phyloP scores from a whole-genome alignment of 2,797 vertebrate genomes.

The Myiotriccus ornatus region DNA sequence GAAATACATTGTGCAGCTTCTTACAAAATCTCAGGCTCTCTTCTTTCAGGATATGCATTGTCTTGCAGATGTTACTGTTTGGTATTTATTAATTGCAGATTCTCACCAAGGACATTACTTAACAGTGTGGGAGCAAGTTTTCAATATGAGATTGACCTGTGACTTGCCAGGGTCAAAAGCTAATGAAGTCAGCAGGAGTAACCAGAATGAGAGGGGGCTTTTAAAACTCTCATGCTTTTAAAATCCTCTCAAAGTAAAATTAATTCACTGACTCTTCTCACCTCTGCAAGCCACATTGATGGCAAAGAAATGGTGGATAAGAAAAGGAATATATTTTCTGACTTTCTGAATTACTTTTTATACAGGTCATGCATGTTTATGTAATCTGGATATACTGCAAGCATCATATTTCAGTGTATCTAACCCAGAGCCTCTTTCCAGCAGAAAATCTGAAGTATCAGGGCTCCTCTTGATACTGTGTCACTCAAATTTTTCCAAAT shows the following conservation, averaged over 20 bases:
- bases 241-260: constrained; percentile 1
- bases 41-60: not conserved
- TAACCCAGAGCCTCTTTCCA: not conserved
- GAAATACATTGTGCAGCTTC: not conserved
- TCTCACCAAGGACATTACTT: constrained; percentile 16
- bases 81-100: constrained; percentile 55
- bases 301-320: not conserved
- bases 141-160: not conserved
- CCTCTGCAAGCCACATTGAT: not conserved
- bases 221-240: not conserved
- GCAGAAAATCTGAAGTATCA: not conserved
- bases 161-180: constrained; percentile 18
- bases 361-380: not conserved
- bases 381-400: not conserved
- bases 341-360: not conserved
- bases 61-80: not conserved
- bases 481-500: not conserved
- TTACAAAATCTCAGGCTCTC: not conserved
- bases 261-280: constrained; percentile 28
- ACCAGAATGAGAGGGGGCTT: not conserved
- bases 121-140: constrained; percentile 11
- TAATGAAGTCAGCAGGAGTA: not conserved
- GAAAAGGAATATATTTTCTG: not conserved
- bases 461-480: not conserved
- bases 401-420: not conserved